Evolutionary conservation across 2,888 invertebrate species (phyloP), one percentile per base, ranked within the genome.

Genomic region (Diaphora mendica): DNA sequence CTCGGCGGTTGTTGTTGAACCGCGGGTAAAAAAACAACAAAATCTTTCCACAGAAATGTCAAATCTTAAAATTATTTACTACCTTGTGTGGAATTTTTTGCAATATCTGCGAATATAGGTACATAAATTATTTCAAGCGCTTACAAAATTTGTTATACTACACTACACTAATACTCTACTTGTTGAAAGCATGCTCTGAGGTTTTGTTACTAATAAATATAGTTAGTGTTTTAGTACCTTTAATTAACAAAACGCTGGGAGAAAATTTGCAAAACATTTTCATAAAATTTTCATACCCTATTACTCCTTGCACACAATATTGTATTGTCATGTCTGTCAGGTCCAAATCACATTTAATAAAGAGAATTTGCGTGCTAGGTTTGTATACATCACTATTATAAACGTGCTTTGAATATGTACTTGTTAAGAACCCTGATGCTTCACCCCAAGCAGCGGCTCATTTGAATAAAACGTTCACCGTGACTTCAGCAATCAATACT

Each of bases 401-500:
- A 30, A 62, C 62, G 62, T 62, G 62, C 62, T 62, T 39, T 30
- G 62, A 62, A 62, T 62, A 30, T 62, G 30, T 62, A 30, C 17
- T 30, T 62, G 62, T 30, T 30, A 30, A 62, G 62, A 62, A 62
- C 15, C 30, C 30, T 5, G 62, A 62, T 15, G 62, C 30, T 30
- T 62, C 62, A 62, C 30, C 17, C 30, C 30, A 30, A 30, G 44
- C 35, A 44, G 15, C 17, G 17, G 30, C 44, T 42, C 39, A 67
- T 26, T 67, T 67, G 39, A 67, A 67, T 67, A n/a, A 67, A 67
- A 65, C n/a, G 17, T 30, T 67, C 3, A 67, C n/a, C 39, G 66
- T 44, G 67, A 30, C n/a, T 44, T 42, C 42, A n/a, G 7, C n/a
- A 39, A 66, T n/a, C n/a, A 42, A 65, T 65, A n/a, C 11, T n/a